phyloP scores from a whole-genome alignment of 2,113 vertebrate genomes.

The Orcinus orca region DNA sequence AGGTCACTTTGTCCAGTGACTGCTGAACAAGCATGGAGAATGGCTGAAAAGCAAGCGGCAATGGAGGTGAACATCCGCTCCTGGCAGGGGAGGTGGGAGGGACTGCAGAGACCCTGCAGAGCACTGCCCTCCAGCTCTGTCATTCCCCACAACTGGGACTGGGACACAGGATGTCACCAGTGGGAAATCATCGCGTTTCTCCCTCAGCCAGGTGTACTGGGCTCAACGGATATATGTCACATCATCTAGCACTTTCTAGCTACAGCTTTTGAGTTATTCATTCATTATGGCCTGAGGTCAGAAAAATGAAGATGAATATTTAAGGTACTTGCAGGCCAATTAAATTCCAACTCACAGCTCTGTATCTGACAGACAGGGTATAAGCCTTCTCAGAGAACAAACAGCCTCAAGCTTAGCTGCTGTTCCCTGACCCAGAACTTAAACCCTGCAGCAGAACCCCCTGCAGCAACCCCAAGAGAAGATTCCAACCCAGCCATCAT shows the following conservation, averaged over 20 bases:
- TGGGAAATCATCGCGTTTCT: not conserved
- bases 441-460: too few species aligned
- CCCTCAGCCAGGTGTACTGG: not conserved
- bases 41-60: not conserved
- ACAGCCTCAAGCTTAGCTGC: not conserved
- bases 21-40: not conserved
- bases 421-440: not conserved
- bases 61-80: rapidly evolving
- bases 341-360: not conserved
- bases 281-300: not conserved
- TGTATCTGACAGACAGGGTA: not conserved
- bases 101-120: not conserved
- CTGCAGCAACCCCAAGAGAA: not conserved
- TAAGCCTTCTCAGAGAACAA: not conserved
- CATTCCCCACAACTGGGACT: rapidly evolving
- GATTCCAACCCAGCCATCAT: rapidly evolving
- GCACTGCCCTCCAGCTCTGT: not conserved
- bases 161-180: rapidly evolving
- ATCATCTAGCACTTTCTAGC: not conserved
- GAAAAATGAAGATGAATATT: not conserved
- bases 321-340: not conserved
- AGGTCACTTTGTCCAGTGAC: not conserved
- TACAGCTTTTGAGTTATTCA: not conserved
- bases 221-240: rapidly evolving
- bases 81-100: not conserved